These are phyloP conservation scores for Thunnus maccoyii DNA, from an alignment of 2,113 vertebrate species.

Conservation along the genomic window DNA sequence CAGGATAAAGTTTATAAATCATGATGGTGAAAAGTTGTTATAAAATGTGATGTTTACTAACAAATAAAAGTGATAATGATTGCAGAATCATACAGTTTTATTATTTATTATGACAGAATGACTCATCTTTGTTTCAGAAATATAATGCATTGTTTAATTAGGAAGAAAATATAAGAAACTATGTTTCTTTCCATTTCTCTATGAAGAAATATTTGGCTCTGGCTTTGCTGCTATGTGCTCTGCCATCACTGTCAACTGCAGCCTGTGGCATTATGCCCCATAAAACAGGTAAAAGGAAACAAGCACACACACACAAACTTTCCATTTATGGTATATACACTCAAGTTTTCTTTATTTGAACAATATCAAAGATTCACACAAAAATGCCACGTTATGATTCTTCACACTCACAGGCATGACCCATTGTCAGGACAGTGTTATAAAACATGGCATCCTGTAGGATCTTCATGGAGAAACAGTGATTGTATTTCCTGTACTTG, in stretches of 20 bases:
- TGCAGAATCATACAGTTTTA: no score
- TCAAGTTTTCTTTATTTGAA: neutral
- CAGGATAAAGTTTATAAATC: neutral
- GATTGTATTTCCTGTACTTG: conserved; percentile 59
- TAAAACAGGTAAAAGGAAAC: conserved; percentile 33
- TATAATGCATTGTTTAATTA: neutral
- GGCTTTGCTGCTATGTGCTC: neutral
- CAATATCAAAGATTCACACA: neutral
- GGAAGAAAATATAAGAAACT: neutral
- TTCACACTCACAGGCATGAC: conserved; percentile 11
- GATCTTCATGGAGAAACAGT: conserved; percentile 72
- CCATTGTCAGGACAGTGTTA: conserved; percentile 53
- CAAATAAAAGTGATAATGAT: neutral
- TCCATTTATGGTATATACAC: neutral
- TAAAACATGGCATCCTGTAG: conserved; percentile 48
- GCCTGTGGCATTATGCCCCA: fast-evolving
- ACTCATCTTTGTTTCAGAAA: neutral
- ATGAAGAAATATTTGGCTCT: conserved; percentile 58
- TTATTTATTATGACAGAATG: no score
- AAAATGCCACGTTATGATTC: neutral
- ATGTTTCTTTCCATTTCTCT: conserved; percentile 10
- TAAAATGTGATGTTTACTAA: neutral
- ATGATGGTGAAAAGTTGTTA: neutral
- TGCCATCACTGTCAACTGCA: neutral
- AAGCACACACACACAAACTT: no score